phyloP scores from a whole-genome alignment of 2,888 invertebrate genomes.

The Eristalis arbustorum region DNA sequence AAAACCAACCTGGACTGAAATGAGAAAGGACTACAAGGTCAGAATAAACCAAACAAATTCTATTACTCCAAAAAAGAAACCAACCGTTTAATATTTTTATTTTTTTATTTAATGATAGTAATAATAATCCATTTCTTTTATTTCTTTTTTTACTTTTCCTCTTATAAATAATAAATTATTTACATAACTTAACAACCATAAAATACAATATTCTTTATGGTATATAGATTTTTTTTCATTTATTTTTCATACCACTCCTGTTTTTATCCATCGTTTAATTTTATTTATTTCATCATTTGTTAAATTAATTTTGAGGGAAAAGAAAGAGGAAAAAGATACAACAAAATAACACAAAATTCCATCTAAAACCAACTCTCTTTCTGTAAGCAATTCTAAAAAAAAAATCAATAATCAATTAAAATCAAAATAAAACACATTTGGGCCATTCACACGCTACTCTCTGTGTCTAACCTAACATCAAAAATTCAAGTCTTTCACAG shows the following conservation, averaged over 20 bases:
- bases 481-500: constrained; percentile 41
- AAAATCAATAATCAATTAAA: too few relatives aligned
- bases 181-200: constrained; percentile 70
- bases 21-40: too few relatives aligned
- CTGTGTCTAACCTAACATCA: neutral
- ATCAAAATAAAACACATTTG: constrained; percentile 29
- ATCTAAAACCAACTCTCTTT: neutral
- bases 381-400: constrained; percentile 7
- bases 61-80: too few relatives aligned
- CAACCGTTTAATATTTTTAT: constrained; percentile 6
- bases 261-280: constrained; percentile 12
- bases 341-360: constrained; percentile 15
- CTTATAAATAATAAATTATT: constrained; percentile 66
- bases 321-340: neutral
- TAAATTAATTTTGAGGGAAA: neutral
- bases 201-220: constrained; percentile 55
- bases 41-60: neutral
- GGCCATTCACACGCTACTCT: constrained; percentile 15
- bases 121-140: constrained; percentile 57
- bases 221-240: constrained; percentile 45
- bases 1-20: too few relatives aligned
- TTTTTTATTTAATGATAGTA: constrained; percentile 63
- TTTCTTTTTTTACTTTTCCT: constrained; percentile 36
- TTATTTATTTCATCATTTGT: constrained; percentile 12
- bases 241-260: constrained; percentile 28